These are phyloP conservation scores for Gulo gulo DNA, from an alignment of 2,113 vertebrate genomes.

Conservation along the genomic window DNA sequence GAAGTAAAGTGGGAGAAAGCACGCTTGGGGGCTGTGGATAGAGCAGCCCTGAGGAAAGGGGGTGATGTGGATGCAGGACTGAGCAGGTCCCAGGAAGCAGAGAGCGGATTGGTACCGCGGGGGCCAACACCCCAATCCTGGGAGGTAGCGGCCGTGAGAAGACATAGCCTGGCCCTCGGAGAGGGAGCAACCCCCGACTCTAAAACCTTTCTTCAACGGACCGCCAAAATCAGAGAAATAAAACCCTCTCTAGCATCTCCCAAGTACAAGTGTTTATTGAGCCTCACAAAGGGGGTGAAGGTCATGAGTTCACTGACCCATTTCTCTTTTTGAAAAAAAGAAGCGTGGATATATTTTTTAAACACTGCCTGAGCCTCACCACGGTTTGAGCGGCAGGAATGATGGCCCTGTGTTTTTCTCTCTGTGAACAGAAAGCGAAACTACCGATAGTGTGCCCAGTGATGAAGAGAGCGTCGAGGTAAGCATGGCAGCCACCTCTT, in stretches of 20 bases:
- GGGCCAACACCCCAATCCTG: neutral
- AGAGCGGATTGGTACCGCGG: rapidly evolving
- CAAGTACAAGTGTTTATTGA: neutral
- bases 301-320: neutral
- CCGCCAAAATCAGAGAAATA: neutral
- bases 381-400: neutral
- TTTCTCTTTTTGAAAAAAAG: neutral
- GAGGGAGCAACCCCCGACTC: neutral
- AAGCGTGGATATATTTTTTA: neutral
- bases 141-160: neutral
- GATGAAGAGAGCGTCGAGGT: constrained; percentile 93
- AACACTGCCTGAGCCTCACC: neutral
- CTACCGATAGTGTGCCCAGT: constrained; percentile 91
- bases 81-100: neutral
- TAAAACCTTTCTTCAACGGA: neutral
- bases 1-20: neutral
- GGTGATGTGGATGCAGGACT: neutral
- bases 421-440: constrained; percentile 93
- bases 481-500: constrained; percentile 29
- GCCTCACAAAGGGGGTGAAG: neutral
- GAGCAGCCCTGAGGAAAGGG: neutral
- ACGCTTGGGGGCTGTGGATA: rapidly evolving
- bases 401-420: constrained; percentile 72
- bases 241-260: neutral
- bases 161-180: neutral